Evolutionary conservation across 2,888 invertebrate species (phyloP).

Genomic region (Lasioglossum morio): DNA sequence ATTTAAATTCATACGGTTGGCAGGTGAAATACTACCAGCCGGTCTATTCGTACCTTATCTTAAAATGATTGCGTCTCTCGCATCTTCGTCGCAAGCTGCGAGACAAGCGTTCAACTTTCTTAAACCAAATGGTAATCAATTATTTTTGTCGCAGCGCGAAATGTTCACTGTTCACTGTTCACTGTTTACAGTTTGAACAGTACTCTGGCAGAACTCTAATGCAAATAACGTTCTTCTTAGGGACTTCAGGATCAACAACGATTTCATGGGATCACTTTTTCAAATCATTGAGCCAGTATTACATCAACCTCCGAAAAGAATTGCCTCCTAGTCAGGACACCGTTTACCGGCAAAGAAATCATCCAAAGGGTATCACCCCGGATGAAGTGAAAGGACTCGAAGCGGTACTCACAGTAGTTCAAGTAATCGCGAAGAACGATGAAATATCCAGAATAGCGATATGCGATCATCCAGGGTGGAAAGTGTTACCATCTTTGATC

Average conservation of each 20-base stretch:
- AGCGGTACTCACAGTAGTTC: constrained; percentile 92
- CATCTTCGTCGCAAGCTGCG: constrained; percentile 91
- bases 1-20: constrained; percentile 95
- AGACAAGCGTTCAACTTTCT: constrained; percentile 91
- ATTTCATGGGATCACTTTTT: constrained; percentile 96
- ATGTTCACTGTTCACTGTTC: neutral
- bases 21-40: constrained; percentile 94
- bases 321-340: constrained; percentile 88
- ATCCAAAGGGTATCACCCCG: constrained; percentile 89
- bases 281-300: constrained; percentile 90
- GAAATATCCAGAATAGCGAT: constrained; percentile 92
- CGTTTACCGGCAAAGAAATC: constrained; percentile 87
- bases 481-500: constrained; percentile 91
- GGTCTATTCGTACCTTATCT: constrained; percentile 94
- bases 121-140: constrained; percentile 87
- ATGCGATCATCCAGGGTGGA: constrained; percentile 95
- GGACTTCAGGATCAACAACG: constrained; percentile 84
- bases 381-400: constrained; percentile 94
- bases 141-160: neutral
- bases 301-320: constrained; percentile 90
- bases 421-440: constrained; percentile 92
- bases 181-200: neutral
- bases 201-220: neutral
- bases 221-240: constrained; percentile 54
- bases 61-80: constrained; percentile 93